Evolutionary conservation across 2,113 vertebrate species (phyloP), one percentile per base, ranked within the genome.

Genomic region (Oenanthe oenanthe): DNA sequence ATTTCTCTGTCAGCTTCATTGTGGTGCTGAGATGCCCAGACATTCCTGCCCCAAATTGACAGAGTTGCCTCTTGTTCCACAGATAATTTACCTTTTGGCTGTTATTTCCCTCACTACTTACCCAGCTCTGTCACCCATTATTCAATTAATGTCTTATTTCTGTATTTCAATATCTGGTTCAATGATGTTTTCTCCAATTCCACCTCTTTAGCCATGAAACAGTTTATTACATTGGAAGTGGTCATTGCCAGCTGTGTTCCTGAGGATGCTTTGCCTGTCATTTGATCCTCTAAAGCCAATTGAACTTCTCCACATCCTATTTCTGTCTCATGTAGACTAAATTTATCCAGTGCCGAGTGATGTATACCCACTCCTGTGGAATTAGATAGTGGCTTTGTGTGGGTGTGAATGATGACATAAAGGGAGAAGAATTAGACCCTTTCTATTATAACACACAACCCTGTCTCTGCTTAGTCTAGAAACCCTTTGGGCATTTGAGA

Each of bases 301-400:
- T 72, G 88, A 79, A 79, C 68, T 93, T 68, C 7, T 7, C 13
- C 1, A 80, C 47, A 22, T 77, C 72, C 92, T 94, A 92, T 95
- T 95, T 92, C 24, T 89, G 89, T 90, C 91, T 45, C 31, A 0
- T 1, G 10, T 3, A 8, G 53, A 25, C 94, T 92, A 93, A 80
- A 92, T 66, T 74, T 86, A 95, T 60, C 92, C 67, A 1, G 32
- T 48, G 72, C 42, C 0, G 67, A 84, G 63, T 67, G 91, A 88
- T 50, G 83, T 10, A 17, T 58, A 4, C 31, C 56, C 68, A 6
- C 75, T 42, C 17, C 91, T 81, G 43, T 60, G 66, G 56, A 77
- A 93, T 58, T 63, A 61, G 83, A 91, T 80, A 73, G 91, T 38
- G 25, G 38, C 92, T 97, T 97, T 94, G 78, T 95, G 86, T 83